Evolutionary conservation across 2,888 invertebrate genomes (phyloP).

Genomic region (Nomada hirtipes): DNA sequence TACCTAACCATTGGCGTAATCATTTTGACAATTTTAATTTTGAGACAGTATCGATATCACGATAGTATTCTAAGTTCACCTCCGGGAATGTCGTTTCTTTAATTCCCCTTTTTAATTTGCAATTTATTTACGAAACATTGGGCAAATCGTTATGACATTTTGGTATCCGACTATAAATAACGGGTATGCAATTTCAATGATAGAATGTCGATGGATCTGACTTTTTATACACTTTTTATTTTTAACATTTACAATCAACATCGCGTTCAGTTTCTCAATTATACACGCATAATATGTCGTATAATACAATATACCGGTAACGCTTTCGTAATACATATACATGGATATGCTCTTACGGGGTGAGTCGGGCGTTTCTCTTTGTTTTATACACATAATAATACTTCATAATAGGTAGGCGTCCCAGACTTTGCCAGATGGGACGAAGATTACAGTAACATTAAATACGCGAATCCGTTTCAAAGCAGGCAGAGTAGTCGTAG

Average conservation of each 20-base stretch:
- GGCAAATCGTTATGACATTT: no score
- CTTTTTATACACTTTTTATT: conserved; percentile 83
- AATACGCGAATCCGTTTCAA: conserved; percentile 58
- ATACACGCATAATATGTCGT: conserved; percentile 78
- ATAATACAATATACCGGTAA: conserved; percentile 77
- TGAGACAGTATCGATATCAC: no score
- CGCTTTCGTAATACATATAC: conserved; percentile 74
- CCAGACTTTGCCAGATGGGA: conserved; percentile 53
- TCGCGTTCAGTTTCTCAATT: conserved; percentile 78
- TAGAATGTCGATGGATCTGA: neutral
- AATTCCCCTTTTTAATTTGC: no score
- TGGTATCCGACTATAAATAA: no score
- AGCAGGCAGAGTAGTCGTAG: conserved; percentile 53
- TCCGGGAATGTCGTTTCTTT: no score
- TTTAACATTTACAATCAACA: conserved; percentile 84
- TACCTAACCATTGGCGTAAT: no score
- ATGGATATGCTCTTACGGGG: conserved; percentile 70
- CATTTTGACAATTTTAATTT: no score
- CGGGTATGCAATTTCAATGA: neutral
- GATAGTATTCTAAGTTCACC: no score
- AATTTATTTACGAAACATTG: no score
- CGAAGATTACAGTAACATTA: conserved; percentile 59
- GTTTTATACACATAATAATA: conserved; percentile 70
- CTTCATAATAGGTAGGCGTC: conserved; percentile 65
- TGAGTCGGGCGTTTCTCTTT: conserved; percentile 23